A percentile compares a stretch with the other conserved stretches of the same genome.
These are phyloP conservation scores for Drosophila anceps DNA, from an alignment of 2,888 invertebrate genomes.

Conservation along the genomic window DNA sequence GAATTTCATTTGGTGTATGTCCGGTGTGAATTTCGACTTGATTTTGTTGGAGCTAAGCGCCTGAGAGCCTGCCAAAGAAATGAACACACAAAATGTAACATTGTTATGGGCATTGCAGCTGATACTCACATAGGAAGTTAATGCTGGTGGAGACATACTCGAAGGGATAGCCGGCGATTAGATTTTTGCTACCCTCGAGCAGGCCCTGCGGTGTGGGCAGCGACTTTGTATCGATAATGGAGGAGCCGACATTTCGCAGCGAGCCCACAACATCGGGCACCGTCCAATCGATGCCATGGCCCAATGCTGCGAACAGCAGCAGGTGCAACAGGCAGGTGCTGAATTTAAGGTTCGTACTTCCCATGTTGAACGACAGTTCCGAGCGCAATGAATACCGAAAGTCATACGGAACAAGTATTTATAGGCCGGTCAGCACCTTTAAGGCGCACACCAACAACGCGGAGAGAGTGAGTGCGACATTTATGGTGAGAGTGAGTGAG, in stretches of 20 bases:
- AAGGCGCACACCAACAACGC: neutral
- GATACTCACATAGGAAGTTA: constrained; percentile 80
- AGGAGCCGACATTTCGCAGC: constrained; percentile 58
- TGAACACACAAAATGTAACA: neutral
- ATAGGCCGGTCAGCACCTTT: constrained; percentile 39
- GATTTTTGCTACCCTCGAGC: constrained; percentile 80
- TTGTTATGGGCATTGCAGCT: neutral
- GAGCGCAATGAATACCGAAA: constrained; percentile 64
- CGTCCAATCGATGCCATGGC: constrained; percentile 52
- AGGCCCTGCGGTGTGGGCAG: constrained; percentile 76
- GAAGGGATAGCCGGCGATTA: constrained; percentile 83
- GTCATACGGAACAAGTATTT: constrained; percentile 52
- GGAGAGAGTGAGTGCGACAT: constrained; percentile 7
- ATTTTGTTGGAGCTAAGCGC: constrained; percentile 77
- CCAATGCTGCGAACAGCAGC: constrained; percentile 23
- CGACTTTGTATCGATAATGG: constrained; percentile 61
- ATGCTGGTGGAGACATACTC: constrained; percentile 79
- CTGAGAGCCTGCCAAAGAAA: constrained; percentile 74
- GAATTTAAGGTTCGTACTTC: constrained; percentile 12
- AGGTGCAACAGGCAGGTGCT: constrained; percentile 12
- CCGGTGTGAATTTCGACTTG: constrained; percentile 75
- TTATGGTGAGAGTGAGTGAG: constrained; percentile 4
- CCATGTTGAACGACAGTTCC: constrained; percentile 45
- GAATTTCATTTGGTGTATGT: constrained; percentile 81
- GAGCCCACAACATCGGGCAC: constrained; percentile 70